phyloP scores from a whole-genome alignment of 2,888 invertebrate genomes.

The Lithodes maja region DNA sequence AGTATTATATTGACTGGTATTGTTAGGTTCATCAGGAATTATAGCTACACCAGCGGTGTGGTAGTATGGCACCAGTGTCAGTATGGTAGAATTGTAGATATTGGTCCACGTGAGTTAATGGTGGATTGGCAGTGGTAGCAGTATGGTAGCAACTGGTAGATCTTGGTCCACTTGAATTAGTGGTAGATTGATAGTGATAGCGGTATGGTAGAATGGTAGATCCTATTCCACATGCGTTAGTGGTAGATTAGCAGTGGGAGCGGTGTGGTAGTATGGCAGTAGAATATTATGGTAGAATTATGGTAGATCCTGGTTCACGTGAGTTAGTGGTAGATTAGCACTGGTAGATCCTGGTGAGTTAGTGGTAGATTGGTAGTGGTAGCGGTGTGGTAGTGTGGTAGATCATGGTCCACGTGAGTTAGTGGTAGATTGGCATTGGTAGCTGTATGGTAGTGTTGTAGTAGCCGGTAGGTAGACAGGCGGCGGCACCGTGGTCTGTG shows the following conservation, averaged over 20 bases:
- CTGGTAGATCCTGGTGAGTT: background rate
- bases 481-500: background rate
- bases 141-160: background rate
- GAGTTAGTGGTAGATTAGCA: background rate
- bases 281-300: too few relatives aligned
- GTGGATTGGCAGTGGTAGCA: background rate
- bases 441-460: constrained; percentile 25
- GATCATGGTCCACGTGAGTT: background rate
- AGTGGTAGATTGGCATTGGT: background rate
- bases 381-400: background rate
- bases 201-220: too few relatives aligned
- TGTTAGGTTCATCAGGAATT: too few relatives aligned
- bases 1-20: too few relatives aligned
- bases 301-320: background rate
- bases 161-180: background rate
- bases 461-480: constrained; percentile 22
- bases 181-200: background rate
- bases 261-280: background rate
- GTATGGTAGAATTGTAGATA: background rate
- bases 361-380: background rate
- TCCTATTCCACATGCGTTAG: background rate
- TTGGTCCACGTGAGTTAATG: background rate
- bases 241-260: background rate
- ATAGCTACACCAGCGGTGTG: too few relatives aligned
- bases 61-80: background rate